phyloP scores from a whole-genome alignment of 2,113 vertebrate species.

The Daphoenositta chrysoptera region DNA sequence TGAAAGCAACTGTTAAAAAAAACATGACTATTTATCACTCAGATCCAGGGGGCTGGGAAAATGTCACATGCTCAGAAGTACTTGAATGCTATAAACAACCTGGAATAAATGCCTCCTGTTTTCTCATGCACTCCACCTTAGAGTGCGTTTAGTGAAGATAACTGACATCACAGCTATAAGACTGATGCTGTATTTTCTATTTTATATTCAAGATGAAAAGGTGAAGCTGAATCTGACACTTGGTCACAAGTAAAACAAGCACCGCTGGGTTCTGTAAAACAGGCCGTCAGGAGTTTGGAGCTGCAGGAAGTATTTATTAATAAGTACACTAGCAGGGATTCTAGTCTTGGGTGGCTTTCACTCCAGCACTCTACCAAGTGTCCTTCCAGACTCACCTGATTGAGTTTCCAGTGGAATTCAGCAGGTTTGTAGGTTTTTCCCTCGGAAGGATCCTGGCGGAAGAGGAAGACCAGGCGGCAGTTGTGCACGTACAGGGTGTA shows the following conservation, averaged over 20 bases:
- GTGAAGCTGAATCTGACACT: neutral
- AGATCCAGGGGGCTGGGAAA: neutral
- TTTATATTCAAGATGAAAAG: neutral
- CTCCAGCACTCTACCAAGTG: neutral
- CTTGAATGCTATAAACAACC: neutral
- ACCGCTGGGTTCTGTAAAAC: neutral
- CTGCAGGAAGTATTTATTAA: neutral
- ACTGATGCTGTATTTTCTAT: neutral
- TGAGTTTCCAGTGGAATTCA: conserved; percentile 96
- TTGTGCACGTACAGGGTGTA: conserved; percentile 91
- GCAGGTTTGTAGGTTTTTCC: conserved; percentile 88
- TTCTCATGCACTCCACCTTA: neutral
- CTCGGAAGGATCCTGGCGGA: conserved; percentile 88
- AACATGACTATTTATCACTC: neutral
- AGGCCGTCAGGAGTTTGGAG: neutral
- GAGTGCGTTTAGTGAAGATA: neutral
- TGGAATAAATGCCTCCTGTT: neutral
- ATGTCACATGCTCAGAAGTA: neutral
- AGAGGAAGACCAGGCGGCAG: conserved; percentile 89
- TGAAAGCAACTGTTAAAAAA: neutral
- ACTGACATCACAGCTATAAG: neutral
- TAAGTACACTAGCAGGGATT: fast-evolving
- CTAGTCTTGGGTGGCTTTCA: fast-evolving
- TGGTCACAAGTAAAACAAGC: neutral
- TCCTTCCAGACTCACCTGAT: conserved; percentile 77